Evolutionary conservation across 2,113 vertebrate species (phyloP), one percentile per base, ranked within the genome.

Genomic region (Meleagris gallopavo): DNA sequence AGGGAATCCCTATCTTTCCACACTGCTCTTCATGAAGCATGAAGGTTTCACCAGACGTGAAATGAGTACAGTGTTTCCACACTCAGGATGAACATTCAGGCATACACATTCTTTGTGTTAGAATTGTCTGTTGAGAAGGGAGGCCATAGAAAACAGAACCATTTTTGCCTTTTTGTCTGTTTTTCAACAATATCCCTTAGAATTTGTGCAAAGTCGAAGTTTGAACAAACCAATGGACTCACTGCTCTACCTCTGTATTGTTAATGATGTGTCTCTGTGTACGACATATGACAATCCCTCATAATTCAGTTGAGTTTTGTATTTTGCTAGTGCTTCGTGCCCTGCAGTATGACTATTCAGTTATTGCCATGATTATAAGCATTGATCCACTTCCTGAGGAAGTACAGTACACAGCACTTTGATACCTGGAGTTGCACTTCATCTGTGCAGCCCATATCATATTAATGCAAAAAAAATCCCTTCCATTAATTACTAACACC

Each of bases 371-470:
- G 18, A 57, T 41, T 66, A 1, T 27, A 78, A 41, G 41, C 60
- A 20, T 1, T 76, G 69, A 77, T 77, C 19, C 13, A 50, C 7
- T 77, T 95, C 34, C 25, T 55, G 27, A 91, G 77, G 45, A 70
- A 30, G 41, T 40, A 8, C 0, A 0, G 24, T 77, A 48, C 46
- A 71, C 50, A 71, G 67, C 38, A 38, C 0, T 74, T 86, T 2
- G 1, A 29, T 64, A 41, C 29, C 14, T 62, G 34, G 46, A 78
- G 7, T 30, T 72, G 27, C 72, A 11, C 50, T 88, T 80, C 64
- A 76, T 76, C 36, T 73, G 20, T 32, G 72, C 43, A 40, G 25
- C 13, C 20, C 19, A 18, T 70, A 34, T 83, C 19, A 18, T 70
- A 34, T 83, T 79, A 76, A 73, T 67, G 79, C 0, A 1, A 46